Evolutionary conservation across 2,797 vertebrate species (phyloP).

Genomic region (Anas bahamensis): DNA sequence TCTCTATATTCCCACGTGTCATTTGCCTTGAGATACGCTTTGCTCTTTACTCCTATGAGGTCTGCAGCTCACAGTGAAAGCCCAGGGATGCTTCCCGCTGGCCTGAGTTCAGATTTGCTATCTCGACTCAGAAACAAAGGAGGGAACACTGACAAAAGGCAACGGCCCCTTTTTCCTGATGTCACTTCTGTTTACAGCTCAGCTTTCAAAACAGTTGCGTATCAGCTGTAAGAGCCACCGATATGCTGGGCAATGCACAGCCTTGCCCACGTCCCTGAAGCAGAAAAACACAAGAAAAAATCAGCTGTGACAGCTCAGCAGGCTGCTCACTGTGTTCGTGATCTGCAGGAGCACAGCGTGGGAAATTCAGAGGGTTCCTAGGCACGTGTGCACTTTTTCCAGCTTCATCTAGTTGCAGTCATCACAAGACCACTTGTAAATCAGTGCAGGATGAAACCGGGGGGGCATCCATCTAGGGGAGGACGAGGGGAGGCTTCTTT

Average conservation of each 20-base stretch:
- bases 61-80: background rate
- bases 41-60: background rate
- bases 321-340: background rate
- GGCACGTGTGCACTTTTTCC: fast-evolving
- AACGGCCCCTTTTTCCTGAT: background rate
- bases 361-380: background rate
- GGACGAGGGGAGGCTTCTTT: background rate
- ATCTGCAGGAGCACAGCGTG: background rate
- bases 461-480: background rate
- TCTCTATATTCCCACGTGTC: background rate
- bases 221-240: background rate
- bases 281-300: background rate
- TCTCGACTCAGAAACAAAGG: background rate
- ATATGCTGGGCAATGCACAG: background rate
- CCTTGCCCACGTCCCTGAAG: background rate
- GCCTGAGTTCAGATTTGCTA: background rate
- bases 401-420: background rate
- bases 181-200: background rate
- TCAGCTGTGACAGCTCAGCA: background rate
- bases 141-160: background rate
- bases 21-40: background rate
- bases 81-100: background rate
- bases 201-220: background rate
- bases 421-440: background rate
- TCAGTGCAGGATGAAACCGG: background rate